These are phyloP conservation scores for Zygogramma bicolorata DNA, from an alignment of 2,888 invertebrate genomes.

Conservation along the genomic window DNA sequence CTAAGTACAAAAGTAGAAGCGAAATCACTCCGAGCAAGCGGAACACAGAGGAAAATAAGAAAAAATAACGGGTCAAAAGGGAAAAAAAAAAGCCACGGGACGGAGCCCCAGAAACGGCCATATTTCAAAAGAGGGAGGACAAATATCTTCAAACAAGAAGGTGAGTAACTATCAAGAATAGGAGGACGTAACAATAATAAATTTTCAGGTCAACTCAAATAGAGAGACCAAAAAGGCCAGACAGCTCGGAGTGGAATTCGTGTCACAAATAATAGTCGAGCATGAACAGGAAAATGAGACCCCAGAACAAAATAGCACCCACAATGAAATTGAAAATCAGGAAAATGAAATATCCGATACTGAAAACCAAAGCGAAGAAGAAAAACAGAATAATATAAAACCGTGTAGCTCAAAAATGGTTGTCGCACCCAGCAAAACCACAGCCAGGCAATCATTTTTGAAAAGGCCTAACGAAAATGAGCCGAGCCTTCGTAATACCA, in stretches of 20 bases:
- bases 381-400: not conserved
- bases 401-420: too few species aligned
- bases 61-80: too few species aligned
- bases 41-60: too few species aligned
- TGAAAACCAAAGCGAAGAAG: not conserved
- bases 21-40: too few species aligned
- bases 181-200: too few species aligned
- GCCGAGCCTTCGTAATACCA: not conserved
- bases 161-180: not conserved
- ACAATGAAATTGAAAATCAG: not conserved
- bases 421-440: not conserved
- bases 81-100: too few species aligned
- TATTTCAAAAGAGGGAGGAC: too few species aligned
- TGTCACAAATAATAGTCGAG: not conserved
- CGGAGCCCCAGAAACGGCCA: too few species aligned
- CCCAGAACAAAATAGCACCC: too few species aligned
- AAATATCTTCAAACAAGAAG: slow-evolving; percentile 5
- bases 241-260: not conserved
- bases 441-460: not conserved
- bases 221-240: not conserved
- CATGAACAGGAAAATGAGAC: not conserved
- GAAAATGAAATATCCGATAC: not conserved
- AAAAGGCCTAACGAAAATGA: not conserved
- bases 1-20: too few species aligned
- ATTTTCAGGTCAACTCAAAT: not conserved